Conservation (phyloP, 2,888 invertebrate genomes). For the Tenthredo distinguenda region DNA sequence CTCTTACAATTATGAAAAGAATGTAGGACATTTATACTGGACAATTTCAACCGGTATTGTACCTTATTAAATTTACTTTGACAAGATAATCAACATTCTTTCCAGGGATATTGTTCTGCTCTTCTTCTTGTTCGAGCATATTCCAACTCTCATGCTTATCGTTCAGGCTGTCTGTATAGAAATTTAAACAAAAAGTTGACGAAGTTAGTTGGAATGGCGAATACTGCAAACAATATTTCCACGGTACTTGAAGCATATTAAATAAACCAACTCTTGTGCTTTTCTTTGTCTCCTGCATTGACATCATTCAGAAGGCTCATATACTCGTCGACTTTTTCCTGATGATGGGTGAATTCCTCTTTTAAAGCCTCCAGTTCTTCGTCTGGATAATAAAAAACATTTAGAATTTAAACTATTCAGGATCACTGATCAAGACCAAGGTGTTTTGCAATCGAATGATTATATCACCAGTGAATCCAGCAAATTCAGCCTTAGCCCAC, state of each 20-base stretch:
- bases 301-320: slow-evolving; percentile 88
- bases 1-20: slow-evolving; percentile 76
- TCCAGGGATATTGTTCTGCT: slow-evolving; percentile 80
- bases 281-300: slow-evolving; percentile 81
- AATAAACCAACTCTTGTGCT: slow-evolving; percentile 82
- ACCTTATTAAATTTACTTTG: slow-evolving; percentile 84
- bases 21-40: neutral
- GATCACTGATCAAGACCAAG: neutral
- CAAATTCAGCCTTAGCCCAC: slow-evolving; percentile 93
- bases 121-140: slow-evolving; percentile 81
- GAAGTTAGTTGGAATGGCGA: neutral
- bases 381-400: slow-evolving; percentile 72
- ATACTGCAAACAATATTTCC: neutral
- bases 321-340: slow-evolving; percentile 95
- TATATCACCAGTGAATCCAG: slow-evolving; percentile 87
- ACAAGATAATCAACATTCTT: slow-evolving; percentile 83
- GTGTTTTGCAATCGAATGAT: neutral
- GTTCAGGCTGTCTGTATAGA: slow-evolving; percentile 84
- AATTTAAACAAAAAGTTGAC: slow-evolving; percentile 15
- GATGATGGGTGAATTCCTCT: slow-evolving; percentile 95
- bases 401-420: neutral
- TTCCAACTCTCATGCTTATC: slow-evolving; percentile 88
- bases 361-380: slow-evolving; percentile 90
- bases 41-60: slow-evolving; percentile 51
- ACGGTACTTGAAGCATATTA: slow-evolving; percentile 46